Conservation (phyloP, 2,888 invertebrate species). For the Sisyra nigra region DNA sequence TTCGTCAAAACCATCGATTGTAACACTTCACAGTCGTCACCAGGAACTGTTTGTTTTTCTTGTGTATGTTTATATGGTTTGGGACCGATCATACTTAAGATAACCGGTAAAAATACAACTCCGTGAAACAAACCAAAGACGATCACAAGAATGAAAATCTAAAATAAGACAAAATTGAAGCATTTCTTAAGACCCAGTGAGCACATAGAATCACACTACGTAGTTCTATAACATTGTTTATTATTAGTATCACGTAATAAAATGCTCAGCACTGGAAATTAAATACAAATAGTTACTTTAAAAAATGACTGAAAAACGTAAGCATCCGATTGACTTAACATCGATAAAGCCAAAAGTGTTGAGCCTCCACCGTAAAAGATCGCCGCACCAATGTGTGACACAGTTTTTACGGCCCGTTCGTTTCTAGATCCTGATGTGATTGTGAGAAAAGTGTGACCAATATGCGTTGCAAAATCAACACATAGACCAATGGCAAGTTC, state of each 20-base stretch:
- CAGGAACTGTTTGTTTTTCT: no score
- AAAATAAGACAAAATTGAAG: slow-evolving; percentile 22
- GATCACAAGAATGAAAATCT: slow-evolving; percentile 64
- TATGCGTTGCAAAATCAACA: slow-evolving; percentile 70
- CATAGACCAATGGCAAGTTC: slow-evolving; percentile 69
- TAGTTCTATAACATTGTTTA: no score
- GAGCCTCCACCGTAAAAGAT: slow-evolving; percentile 65
- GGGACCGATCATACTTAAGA: slow-evolving; percentile 59
- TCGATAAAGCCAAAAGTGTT: slow-evolving; percentile 53
- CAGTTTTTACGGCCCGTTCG: slow-evolving; percentile 44
- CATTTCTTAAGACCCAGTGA: no score
- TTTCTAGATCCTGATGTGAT: slow-evolving; percentile 27
- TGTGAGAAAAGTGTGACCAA: slow-evolving; percentile 65
- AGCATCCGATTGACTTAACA: slow-evolving; percentile 52
- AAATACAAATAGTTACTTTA: no score
- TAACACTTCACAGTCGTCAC: no score
- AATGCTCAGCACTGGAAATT: no score
- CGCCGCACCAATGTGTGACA: slow-evolving; percentile 58
- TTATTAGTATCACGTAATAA: no score
- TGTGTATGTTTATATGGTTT: slow-evolving; percentile 25
- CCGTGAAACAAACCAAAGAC: slow-evolving; percentile 66
- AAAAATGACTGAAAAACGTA: slow-evolving; percentile 64
- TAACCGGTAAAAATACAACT: slow-evolving; percentile 54
- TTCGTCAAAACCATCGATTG: no score
- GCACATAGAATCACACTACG: no score